A percentile compares a stretch with the other conserved stretches of the same genome.
Conservation (phyloP, 2,888 invertebrate genomes). For the Synergus umbraculus region DNA sequence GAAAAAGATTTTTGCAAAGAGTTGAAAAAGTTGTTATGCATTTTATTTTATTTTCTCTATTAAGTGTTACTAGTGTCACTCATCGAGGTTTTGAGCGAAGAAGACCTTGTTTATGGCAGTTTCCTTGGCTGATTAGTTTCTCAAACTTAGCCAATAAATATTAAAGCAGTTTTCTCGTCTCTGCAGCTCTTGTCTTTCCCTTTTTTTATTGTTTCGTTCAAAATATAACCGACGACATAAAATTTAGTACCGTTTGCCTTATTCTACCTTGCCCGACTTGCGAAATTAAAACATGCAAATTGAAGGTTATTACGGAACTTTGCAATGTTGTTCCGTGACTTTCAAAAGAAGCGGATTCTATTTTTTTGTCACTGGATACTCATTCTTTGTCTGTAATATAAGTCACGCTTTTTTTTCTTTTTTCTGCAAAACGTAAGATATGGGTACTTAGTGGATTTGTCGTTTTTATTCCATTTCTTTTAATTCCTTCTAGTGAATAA, state of each 20-base stretch:
- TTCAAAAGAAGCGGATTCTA: conserved; percentile 28
- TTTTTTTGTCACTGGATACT: conserved; percentile 18
- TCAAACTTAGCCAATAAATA: conserved; percentile 1
- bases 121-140: not conserved
- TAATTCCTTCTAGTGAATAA: not conserved
- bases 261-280: not conserved
- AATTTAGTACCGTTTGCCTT: conserved; percentile 27
- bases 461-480: not conserved
- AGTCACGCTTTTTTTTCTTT: not conserved
- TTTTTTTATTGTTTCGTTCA: not conserved
- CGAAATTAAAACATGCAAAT: conserved; percentile 37
- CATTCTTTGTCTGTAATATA: not conserved
- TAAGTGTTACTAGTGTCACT: not conserved
- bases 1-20: not conserved
- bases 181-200: not conserved
- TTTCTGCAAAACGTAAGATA: not conserved
- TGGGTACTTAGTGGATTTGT: not conserved
- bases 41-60: not conserved
- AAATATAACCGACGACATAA: conserved; percentile 11
- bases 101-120: not conserved
- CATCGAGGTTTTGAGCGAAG: not conserved
- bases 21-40: not conserved
- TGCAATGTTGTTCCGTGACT: conserved; percentile 26
- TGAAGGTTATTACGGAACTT: conserved; percentile 27
- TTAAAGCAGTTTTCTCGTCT: not conserved